Conservation (phyloP, 2,888 invertebrate species). For the Microctonus hyperodae region DNA sequence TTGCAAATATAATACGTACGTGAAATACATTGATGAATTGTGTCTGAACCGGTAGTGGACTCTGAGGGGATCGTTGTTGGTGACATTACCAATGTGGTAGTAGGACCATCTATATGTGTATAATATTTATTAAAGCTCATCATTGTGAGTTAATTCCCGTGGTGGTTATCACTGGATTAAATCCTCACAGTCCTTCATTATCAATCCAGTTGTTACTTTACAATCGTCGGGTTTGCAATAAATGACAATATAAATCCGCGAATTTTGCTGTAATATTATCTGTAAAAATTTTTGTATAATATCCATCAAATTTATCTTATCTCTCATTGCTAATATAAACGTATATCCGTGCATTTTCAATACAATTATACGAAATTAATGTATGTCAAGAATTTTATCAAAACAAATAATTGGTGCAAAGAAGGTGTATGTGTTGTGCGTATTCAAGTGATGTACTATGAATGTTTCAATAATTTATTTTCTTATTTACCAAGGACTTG, state of each 20-base stretch:
- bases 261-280: neutral
- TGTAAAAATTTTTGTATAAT: slow-evolving; percentile 8
- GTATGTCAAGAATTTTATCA: neutral
- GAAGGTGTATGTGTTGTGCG: neutral
- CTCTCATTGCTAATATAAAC: neutral
- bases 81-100: slow-evolving; percentile 14
- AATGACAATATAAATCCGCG: neutral
- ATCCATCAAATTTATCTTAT: neutral
- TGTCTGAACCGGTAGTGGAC: slow-evolving; percentile 15
- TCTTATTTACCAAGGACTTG: neutral
- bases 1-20: neutral
- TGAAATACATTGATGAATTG: neutral
- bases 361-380: neutral
- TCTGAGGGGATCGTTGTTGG: slow-evolving; percentile 10
- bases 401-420: neutral
- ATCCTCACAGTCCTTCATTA: neutral
- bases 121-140: neutral
- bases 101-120: neutral
- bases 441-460: neutral
- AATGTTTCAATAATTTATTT: neutral
- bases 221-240: slow-evolving; percentile 39
- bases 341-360: neutral
- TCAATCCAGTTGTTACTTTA: slow-evolving; percentile 43
- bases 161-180: neutral
- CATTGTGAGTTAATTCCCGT: neutral